Evolutionary conservation across 92 coral and sea anemone genomes (phyloP).

Genomic region (Parazoanthus darwini): DNA sequence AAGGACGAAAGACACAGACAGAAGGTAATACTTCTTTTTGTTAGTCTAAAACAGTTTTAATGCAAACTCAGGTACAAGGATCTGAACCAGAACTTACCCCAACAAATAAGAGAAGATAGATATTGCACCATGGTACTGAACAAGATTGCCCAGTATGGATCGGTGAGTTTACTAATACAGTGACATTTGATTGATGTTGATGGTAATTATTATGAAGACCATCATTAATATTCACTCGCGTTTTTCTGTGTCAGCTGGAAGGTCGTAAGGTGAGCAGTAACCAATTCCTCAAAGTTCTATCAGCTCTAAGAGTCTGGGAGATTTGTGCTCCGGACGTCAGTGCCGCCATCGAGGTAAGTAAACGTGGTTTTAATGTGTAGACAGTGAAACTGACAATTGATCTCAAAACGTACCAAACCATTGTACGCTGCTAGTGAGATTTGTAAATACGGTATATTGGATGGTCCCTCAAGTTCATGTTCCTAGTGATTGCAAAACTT

Average conservation of each 20-base stretch:
- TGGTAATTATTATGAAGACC: background rate
- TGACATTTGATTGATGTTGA: background rate
- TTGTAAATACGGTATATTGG: too few relatives aligned
- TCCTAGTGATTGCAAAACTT: too few relatives aligned
- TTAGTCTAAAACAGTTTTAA: background rate
- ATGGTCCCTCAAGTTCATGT: too few relatives aligned
- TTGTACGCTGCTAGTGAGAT: too few relatives aligned
- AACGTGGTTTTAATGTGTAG: background rate
- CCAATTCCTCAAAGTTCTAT: conserved; percentile 86
- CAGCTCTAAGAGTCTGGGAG: conserved; percentile 90
- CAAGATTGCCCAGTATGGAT: conserved; percentile 90
- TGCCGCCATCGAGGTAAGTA: conserved; percentile 93
- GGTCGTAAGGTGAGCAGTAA: conserved; percentile 86
- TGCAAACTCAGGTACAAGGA: conserved; percentile 81
- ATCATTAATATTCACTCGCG: background rate
- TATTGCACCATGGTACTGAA: conserved; percentile 88
- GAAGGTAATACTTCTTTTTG: background rate
- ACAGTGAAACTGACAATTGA: too few relatives aligned
- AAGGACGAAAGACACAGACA: too few relatives aligned
- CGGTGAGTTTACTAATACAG: conserved; percentile 57
- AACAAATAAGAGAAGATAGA: conserved; percentile 82
- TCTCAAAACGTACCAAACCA: too few relatives aligned
- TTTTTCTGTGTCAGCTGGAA: conserved; percentile 65
- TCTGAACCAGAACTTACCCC: conserved; percentile 77
- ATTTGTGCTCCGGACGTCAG: conserved; percentile 92